These are phyloP conservation scores for Tetranychus truncatus DNA, from an alignment of 2,888 invertebrate species.

Conservation along the genomic window DNA sequence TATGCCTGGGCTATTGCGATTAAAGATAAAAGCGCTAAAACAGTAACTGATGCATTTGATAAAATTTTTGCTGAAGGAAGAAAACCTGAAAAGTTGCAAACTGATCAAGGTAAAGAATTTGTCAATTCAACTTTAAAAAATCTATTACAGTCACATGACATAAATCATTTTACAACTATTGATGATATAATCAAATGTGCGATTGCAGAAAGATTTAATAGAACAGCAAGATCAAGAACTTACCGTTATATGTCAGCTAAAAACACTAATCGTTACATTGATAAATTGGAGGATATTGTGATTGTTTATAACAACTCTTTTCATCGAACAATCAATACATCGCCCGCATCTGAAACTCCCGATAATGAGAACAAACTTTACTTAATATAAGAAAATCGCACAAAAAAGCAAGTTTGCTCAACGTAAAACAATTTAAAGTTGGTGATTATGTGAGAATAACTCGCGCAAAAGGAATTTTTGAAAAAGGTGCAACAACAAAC, in stretches of 20 bases:
- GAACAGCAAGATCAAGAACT: conserved; percentile 28
- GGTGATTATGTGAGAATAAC: not conserved
- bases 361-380: too few species aligned
- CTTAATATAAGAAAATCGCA: too few species aligned
- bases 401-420: too few species aligned
- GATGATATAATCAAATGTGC: conserved; percentile 29
- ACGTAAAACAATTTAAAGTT: too few species aligned
- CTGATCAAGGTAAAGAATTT: conserved; percentile 27
- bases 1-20: conserved; percentile 25
- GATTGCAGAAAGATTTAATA: conserved; percentile 29
- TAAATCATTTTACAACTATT: conserved; percentile 25
- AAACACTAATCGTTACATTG: conserved; percentile 21
- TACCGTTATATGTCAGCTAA: conserved; percentile 27
- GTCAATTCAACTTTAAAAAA: conserved; percentile 17
- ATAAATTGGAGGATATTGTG: not conserved
- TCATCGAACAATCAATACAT: not conserved
- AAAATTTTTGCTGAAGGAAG: not conserved
- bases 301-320: not conserved
- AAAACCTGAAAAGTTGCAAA: conserved; percentile 3
- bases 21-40: conserved; percentile 24
- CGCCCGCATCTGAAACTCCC: not conserved
- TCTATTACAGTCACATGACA: not conserved
- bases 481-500: not conserved
- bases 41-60: conserved; percentile 9
- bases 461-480: not conserved